phyloP scores from a whole-genome alignment of 2,888 invertebrate genomes.

The Drosophila putrida region DNA sequence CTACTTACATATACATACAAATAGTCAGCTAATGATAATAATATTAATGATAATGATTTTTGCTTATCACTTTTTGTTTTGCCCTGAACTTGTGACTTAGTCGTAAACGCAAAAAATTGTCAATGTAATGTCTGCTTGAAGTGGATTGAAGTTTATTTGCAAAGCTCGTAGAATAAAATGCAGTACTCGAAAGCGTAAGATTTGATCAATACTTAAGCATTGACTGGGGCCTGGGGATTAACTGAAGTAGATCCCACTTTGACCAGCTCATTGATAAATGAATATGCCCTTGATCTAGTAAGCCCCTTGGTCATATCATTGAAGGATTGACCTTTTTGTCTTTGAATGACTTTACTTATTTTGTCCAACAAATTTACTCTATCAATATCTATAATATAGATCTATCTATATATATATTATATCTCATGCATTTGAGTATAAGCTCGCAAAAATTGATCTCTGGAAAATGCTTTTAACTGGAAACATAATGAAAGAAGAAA shows the following conservation, averaged over 20 bases:
- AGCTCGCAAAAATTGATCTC: no score
- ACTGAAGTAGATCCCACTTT: conserved; percentile 13
- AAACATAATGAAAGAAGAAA: conserved; percentile 10
- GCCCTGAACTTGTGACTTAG: conserved; percentile 26
- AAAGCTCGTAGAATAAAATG: background rate
- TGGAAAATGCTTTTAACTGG: background rate
- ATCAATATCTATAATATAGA: no score
- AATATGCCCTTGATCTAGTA: conserved; percentile 6
- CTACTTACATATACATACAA: conserved; percentile 11
- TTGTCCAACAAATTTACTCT: background rate
- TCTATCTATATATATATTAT: no score
- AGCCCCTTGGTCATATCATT: no score
- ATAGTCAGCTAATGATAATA: conserved; percentile 1
- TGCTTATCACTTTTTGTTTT: conserved; percentile 27
- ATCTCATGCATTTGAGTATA: no score
- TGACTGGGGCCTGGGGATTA: conserved; percentile 22
- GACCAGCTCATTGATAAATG: conserved; percentile 9
- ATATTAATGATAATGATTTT: conserved; percentile 16
- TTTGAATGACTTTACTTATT: background rate
- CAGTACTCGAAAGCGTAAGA: background rate
- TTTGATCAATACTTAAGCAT: background rate
- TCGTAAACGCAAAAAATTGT: conserved; percentile 8
- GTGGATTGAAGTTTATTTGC: conserved; percentile 6
- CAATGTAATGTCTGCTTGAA: background rate
- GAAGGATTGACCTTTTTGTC: background rate